Evolutionary conservation across 2,113 vertebrate species (phyloP), one percentile per base, ranked within the genome.

Genomic region (Chroicocephalus ridibundus): DNA sequence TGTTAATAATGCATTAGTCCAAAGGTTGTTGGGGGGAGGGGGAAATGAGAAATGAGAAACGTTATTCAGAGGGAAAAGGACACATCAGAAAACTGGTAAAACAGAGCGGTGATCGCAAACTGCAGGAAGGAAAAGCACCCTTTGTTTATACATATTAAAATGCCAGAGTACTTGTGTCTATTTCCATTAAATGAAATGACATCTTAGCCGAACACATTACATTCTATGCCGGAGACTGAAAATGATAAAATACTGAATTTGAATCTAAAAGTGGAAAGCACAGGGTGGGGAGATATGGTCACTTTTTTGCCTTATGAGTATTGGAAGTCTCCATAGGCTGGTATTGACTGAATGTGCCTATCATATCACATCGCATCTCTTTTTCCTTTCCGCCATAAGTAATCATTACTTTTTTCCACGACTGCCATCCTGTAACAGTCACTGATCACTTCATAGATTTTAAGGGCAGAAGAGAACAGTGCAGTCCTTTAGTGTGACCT

Each of bases 361-460:
- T 75, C 75, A 68, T 51, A 66, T 86, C 88, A 74, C 38, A 15
- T 36, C 49, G 36, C 15, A 11, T 51, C 78, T 88, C 69, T 46
- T 65, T 71, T 94, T 77, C 40, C 60, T 86, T 89, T 86, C 0
- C 0, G 14, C 66, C 77, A 65, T 27, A 46, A 87, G 34, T 49
- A 80, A 87, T 87, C 74, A 60, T 58, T 95, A 60, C 6, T 36
- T 85, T 87, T 94, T 90, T 69, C 77, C 70, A 82, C 3, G 6
- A 21, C 25, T 76, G n/a, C 6, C 1, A 22, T 55, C 62, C 84
- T 80, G 27, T 79, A 87, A 77, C 52, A 66, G 46, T 22, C 65
- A 96, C 94, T 91, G 97, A 96, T 94, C 77, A 55, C 74, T 87
- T 87, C 46, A 91, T 70, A 47, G 86, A 75, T 77, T 96, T 93